These are phyloP conservation scores for Rhincodon typus DNA, from an alignment of 2,797 vertebrate species.

Conservation along the genomic window DNA sequence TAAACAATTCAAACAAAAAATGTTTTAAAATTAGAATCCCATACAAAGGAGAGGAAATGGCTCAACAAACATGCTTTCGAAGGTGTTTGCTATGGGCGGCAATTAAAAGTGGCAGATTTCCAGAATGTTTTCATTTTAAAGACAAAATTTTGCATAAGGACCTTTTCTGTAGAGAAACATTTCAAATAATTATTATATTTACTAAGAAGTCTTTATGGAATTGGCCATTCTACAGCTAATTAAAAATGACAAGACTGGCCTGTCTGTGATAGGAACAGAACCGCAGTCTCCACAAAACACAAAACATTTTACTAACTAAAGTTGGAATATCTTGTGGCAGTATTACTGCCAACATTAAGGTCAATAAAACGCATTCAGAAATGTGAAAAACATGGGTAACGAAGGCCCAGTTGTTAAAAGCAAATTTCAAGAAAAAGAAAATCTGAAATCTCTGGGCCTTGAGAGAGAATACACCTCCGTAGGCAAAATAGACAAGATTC, in stretches of 20 bases:
- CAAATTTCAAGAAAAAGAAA: not conserved
- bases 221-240: too few relatives aligned
- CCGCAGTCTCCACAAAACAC: not conserved
- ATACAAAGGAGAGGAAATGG: not conserved
- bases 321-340: not conserved
- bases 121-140: not conserved
- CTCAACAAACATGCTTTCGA: not conserved
- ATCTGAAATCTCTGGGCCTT: not conserved
- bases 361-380: not conserved
- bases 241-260: not conserved
- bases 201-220: not conserved
- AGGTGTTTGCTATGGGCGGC: too few relatives aligned
- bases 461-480: not conserved
- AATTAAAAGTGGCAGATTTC: not conserved
- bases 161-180: not conserved
- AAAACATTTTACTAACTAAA: not conserved
- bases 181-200: not conserved
- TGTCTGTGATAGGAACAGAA: not conserved
- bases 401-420: not conserved
- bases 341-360: not conserved
- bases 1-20: not conserved
- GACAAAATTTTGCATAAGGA: not conserved
- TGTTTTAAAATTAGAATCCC: not conserved
- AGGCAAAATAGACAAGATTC: not conserved
- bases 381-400: not conserved